Percentiles rank a stretch among this genome's conserved stretches.
Conservation (phyloP, 2,113 vertebrate species). For the Pomatorhinus ruficollis region DNA sequence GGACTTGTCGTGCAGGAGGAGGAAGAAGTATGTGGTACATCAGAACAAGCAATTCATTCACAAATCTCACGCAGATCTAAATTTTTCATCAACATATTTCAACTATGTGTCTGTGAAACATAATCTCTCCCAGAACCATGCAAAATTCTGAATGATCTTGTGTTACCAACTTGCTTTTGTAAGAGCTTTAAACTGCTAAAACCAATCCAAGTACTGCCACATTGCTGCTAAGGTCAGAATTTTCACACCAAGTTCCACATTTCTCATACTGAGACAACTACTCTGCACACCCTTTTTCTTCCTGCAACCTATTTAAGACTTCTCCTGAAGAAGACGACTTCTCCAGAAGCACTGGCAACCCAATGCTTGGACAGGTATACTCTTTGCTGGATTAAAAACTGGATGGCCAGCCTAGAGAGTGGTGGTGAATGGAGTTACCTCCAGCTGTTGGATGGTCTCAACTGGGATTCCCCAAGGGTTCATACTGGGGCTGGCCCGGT, state of each 20-base stretch:
- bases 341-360: background rate
- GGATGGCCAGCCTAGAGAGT: background rate
- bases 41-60: background rate
- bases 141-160: background rate
- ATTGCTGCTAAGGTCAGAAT: background rate
- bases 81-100: background rate
- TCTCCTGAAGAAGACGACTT: background rate
- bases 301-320: background rate
- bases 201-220: background rate
- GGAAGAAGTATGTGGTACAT: background rate
- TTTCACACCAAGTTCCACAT: background rate
- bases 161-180: background rate
- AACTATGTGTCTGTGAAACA: background rate
- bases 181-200: background rate
- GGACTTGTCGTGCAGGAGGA: background rate
- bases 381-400: background rate
- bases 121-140: background rate
- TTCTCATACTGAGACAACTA: background rate
- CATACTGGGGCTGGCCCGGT: too few relatives aligned
- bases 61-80: background rate
- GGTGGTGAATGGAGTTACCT: background rate
- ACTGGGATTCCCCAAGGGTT: background rate
- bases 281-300: background rate
- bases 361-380: background rate
- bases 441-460: background rate